Evolutionary conservation across 2,113 vertebrate genomes (phyloP), one percentile per base, ranked within the genome.

Genomic region (Eleginops maclovinus): DNA sequence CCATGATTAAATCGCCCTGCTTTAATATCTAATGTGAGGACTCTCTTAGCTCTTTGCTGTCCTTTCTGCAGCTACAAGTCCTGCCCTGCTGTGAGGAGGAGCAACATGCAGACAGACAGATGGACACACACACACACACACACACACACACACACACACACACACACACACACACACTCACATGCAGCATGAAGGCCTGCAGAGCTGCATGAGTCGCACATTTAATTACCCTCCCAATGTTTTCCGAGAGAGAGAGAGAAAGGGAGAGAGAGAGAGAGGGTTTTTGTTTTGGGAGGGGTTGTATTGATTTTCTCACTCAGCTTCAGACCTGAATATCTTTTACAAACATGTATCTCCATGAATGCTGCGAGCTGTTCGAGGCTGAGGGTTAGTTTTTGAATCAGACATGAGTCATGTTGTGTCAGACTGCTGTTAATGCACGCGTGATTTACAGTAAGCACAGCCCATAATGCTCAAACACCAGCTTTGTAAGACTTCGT

Each of bases 151-250:
- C 17, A 43, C 53, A 72, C 16, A 72, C 43, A 19, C 22, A 49
- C 36, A 73, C 61, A 65, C 36, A 73, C 7, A 63, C 1, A 50
- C 15, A 31, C 28, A 28, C 14, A 60, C 36, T 31, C 11, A 49
- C 46, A 46, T 24, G 22, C 26, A 53, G 72, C 75, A 77, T 80
- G 76, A 83, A 72, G 68, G 24, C 71, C 72, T 77, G 76, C 44
- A 75, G 77, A 74, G 77, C 77, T 73, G 63, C 72, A 77, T 16
- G 71, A 69, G 71, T 43, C 63, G 79, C 71, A 72, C 81, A 79
- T 84, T 84, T 86, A 81, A 84, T 86, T 84, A 89, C 76, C 67
- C 12, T 69, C 64, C 50, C 69, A 75, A 72, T 69, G 83, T 31
- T 80, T n/a, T n/a, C n/a, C n/a, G n/a, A n/a, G n/a, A n/a, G n/a